A percentile compares a stretch with the other conserved stretches of the same genome.
These are phyloP conservation scores for Caenorhabditis sp. DNA, from an alignment of 2,888 invertebrate genomes.

Conservation along the genomic window DNA sequence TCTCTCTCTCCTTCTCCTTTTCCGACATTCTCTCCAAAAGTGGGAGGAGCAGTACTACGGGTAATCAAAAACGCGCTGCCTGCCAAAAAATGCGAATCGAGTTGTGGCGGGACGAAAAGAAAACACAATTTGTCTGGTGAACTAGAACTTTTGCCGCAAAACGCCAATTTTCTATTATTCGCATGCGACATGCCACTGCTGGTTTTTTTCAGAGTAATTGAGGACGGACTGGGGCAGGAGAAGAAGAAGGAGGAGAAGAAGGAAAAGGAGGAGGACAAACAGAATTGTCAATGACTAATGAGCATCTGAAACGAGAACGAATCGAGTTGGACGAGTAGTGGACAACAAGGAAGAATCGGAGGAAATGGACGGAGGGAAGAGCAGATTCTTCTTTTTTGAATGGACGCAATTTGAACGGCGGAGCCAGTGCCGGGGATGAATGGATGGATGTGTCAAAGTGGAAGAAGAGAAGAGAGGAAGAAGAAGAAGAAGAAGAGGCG, in stretches of 20 bases:
- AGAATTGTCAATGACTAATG: slow-evolving; percentile 1
- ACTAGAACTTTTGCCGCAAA: slow-evolving; percentile 46
- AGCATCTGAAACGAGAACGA: no score
- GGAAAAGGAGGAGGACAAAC: no score
- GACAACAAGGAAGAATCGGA: no score
- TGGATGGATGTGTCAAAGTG: slow-evolving; percentile 16
- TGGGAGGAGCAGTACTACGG: not conserved
- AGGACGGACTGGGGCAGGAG: not conserved
- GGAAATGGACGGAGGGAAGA: not conserved
- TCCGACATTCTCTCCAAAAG: no score
- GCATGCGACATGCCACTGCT: not conserved
- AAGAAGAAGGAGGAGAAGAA: no score
- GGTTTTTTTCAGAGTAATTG: slow-evolving; percentile 1
- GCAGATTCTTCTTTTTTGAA: slow-evolving; percentile 39
- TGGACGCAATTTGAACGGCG: slow-evolving; percentile 58
- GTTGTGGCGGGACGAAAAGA: slow-evolving; percentile 5
- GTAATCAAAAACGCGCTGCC: slow-evolving; percentile 27
- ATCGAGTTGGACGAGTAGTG: no score
- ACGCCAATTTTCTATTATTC: slow-evolving; percentile 14
- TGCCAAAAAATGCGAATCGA: slow-evolving; percentile 22
- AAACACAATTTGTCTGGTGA: slow-evolving; percentile 48
- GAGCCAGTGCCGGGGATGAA: not conserved
- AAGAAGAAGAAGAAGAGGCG: no score
- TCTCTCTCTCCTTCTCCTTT: no score
- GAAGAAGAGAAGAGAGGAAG: slow-evolving; percentile 16